Base-by-base conservation (phyloP, 2,888 invertebrate species). In the Macrophya annulata region DNA sequence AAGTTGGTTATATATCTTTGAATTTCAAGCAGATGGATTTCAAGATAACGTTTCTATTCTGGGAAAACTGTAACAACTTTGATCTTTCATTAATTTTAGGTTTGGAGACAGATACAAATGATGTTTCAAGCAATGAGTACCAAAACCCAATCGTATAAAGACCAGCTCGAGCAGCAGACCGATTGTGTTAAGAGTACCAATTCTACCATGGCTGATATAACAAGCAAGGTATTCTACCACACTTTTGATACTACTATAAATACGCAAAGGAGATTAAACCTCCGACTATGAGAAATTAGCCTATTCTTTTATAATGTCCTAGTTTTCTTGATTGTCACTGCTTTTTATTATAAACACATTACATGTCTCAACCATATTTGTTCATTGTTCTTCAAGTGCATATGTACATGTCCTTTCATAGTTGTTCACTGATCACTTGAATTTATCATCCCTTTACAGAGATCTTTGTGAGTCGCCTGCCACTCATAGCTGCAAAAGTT, bases 101-200 rank as follows among this genome's bases (percentile, higher is more conserved):
- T 98, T 21, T 98, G 98, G 98, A 94, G 98, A 37, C 98, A 98
- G 93, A 98, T 98, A 89, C 97, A 98, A 87, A 96, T 97, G 85
- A 97, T 98, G 97, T 96, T 97, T 92, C 96, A 96, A 90, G 97
- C 98, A 92, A 96, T 98, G 90, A 96, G 96, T 48, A 96, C 96
- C 86, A 97, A 96, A 91, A 96, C 97, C 76, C 95, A 95, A 65
- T 95, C 97, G 3, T 93, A 31, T 3, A 31, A 98, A n/a, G 96
- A 96, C 86, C 96, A 96, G 88, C 95, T 98, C 62, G 96, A 97
- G 94, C 95, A 96, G 89, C 97, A 97, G 92, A 97, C 97, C 10
- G 96, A 95, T 82, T 98, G 97, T 91, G 97, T 97, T 15, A 98
- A 97, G 91, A 97, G 96, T 85, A 97, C 97, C 51, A 94, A 96